A percentile compares a stretch with the other conserved stretches of the same genome.
Conservation (phyloP, 2,888 invertebrate species). For the Lepidochitona cinerea region DNA sequence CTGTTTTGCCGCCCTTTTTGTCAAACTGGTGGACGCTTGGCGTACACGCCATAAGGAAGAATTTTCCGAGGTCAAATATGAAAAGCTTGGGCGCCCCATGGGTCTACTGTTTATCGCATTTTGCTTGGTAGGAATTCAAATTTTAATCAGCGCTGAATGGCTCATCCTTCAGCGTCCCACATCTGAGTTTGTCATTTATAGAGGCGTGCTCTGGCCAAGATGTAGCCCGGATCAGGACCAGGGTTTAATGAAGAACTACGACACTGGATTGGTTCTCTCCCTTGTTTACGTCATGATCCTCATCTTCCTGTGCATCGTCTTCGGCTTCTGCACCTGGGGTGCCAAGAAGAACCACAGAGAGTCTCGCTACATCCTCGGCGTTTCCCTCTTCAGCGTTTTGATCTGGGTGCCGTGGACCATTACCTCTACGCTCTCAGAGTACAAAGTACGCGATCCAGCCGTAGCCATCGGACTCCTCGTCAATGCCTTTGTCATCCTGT, state of each 20-base stretch:
- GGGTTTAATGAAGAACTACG: slow-evolving; percentile 48
- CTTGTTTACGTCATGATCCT: slow-evolving; percentile 71
- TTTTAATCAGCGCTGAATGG: slow-evolving; percentile 71
- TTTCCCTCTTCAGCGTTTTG: slow-evolving; percentile 62
- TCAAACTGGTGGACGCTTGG: slow-evolving; percentile 71
- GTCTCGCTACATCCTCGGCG: slow-evolving; percentile 70
- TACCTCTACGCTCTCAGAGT: slow-evolving; percentile 61
- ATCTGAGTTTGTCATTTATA: slow-evolving; percentile 48
- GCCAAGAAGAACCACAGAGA: slow-evolving; percentile 69
- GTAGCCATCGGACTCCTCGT: slow-evolving; percentile 69
- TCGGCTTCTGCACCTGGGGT: slow-evolving; percentile 68
- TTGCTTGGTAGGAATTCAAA: slow-evolving; percentile 68
- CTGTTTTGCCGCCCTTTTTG: slow-evolving; percentile 70
- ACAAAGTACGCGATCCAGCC: slow-evolving; percentile 65
- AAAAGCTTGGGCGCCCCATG: slow-evolving; percentile 65
- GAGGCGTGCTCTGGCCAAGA: slow-evolving; percentile 54
- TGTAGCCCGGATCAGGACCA: slow-evolving; percentile 62
- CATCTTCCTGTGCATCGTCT: slow-evolving; percentile 67
- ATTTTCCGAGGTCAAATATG: slow-evolving; percentile 51
- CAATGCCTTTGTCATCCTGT: slow-evolving; percentile 68
- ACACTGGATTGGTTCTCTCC: slow-evolving; percentile 70
- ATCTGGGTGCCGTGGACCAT: slow-evolving; percentile 70
- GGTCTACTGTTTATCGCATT: slow-evolving; percentile 68
- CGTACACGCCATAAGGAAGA: slow-evolving; percentile 58
- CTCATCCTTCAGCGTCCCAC: slow-evolving; percentile 68